Percentiles rank a stretch among this genome's conserved stretches.
Conservation (phyloP, 2,888 invertebrate species). For the Myopa tessellatipennis region DNA sequence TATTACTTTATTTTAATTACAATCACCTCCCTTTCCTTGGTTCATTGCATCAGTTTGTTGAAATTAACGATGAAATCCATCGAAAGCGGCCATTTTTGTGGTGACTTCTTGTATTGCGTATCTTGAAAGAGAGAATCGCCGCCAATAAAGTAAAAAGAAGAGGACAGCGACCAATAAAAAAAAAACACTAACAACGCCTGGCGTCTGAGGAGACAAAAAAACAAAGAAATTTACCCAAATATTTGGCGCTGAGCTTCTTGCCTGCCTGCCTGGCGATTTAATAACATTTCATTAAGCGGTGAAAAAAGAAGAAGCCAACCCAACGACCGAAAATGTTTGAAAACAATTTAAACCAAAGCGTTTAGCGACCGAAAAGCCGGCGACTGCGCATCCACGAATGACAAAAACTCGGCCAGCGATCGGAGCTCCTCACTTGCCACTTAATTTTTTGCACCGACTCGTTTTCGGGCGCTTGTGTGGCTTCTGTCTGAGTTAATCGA, state of each 20-base stretch:
- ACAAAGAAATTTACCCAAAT: conserved; percentile 23
- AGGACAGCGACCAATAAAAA: background rate
- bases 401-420: background rate
- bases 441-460: background rate
- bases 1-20: too few species aligned
- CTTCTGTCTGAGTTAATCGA: conserved; percentile 10
- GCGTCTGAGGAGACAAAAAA: conserved; percentile 6
- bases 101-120: too few species aligned
- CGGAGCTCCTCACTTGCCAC: background rate
- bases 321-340: background rate
- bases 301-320: background rate
- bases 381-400: background rate
- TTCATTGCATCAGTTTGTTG: too few species aligned
- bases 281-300: conserved; percentile 23
- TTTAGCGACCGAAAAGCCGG: background rate
- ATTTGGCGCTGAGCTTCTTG: conserved; percentile 6
- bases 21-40: too few species aligned
- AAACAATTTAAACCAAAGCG: background rate
- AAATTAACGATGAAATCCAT: too few species aligned
- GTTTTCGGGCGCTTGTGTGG: conserved; percentile 23
- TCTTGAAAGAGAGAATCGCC: background rate
- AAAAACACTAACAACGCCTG: conserved; percentile 13
- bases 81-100: too few species aligned
- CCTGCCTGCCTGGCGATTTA: background rate
- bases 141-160: background rate